phyloP scores from a whole-genome alignment of 2,113 vertebrate genomes.

The Saccopteryx bilineata region DNA sequence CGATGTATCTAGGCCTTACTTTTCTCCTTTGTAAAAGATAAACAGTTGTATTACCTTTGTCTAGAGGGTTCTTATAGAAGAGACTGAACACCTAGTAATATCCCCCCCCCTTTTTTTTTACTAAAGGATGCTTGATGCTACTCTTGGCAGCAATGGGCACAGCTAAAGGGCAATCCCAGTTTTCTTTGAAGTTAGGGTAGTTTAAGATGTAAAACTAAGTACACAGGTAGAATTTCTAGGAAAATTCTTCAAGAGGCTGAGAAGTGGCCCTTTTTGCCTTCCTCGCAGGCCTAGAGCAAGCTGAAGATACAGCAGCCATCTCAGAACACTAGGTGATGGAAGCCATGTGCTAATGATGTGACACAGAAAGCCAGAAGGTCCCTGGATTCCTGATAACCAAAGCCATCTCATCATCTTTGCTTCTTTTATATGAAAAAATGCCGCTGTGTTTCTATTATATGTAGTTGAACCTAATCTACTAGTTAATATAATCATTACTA shows the following conservation, averaged over 20 bases:
- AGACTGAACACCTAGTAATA: neutral
- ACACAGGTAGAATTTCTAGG: neutral
- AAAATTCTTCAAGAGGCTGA: neutral
- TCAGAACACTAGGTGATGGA: neutral
- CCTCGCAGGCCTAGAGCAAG: neutral
- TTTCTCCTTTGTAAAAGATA: neutral
- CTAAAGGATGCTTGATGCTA: constrained; percentile 8
- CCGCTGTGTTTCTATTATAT: neutral
- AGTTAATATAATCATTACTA: neutral
- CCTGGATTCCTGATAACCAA: neutral
- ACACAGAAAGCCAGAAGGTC: neutral
- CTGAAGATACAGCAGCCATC: neutral
- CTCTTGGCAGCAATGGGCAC: neutral
- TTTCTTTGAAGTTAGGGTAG: constrained; percentile 34
- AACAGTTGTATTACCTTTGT: neutral
- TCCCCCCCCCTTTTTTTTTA: constrained; percentile 16
- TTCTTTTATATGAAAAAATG: neutral
- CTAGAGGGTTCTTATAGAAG: neutral
- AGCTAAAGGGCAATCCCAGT: neutral
- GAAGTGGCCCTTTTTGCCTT: neutral
- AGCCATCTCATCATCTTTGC: neutral
- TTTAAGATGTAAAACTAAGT: neutral
- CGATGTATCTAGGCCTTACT: neutral
- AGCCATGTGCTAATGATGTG: neutral
- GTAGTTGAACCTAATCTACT: neutral